Evolutionary conservation across 2,888 invertebrate genomes (phyloP).

Genomic region (Caenorhabditis parvicauda): DNA sequence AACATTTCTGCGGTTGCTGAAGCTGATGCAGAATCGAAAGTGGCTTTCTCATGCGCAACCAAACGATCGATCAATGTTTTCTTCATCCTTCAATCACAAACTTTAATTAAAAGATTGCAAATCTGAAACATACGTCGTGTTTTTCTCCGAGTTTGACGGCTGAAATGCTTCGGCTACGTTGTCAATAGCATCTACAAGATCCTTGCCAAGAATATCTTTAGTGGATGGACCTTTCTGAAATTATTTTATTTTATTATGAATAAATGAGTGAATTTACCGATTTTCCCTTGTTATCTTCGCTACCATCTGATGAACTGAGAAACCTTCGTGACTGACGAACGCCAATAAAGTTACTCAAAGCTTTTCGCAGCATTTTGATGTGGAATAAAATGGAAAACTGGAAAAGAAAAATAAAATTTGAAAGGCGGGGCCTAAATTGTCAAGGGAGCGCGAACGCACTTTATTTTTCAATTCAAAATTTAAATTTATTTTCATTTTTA

Average conservation of each 20-base stretch:
- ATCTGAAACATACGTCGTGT: constrained; percentile 11
- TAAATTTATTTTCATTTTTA: no score
- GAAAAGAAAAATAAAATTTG: no score
- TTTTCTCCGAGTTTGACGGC: constrained; percentile 16
- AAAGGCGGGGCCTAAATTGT: no score
- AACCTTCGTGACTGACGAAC: no score
- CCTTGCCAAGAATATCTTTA: constrained; percentile 39
- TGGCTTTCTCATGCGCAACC: constrained; percentile 39
- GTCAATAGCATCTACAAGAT: constrained; percentile 38
- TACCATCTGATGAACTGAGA: no score
- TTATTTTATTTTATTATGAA: neutral
- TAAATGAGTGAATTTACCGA: neutral
- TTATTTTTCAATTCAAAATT: no score
- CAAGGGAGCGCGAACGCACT: no score
- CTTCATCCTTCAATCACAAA: constrained; percentile 21
- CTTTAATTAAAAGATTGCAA: neutral
- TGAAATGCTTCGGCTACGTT: constrained; percentile 32
- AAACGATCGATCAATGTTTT: constrained; percentile 36
- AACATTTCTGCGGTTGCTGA: constrained; percentile 40
- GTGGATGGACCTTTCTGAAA: constrained; percentile 22
- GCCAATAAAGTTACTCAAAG: no score
- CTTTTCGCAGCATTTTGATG: no score
- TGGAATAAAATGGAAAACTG: no score
- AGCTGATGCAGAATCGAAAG: constrained; percentile 40
- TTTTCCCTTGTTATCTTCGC: neutral